A percentile compares a stretch with the other conserved stretches of the same genome.
Evolutionary conservation across 2,113 vertebrate genomes (phyloP).

Genomic region (Labeo catla): DNA sequence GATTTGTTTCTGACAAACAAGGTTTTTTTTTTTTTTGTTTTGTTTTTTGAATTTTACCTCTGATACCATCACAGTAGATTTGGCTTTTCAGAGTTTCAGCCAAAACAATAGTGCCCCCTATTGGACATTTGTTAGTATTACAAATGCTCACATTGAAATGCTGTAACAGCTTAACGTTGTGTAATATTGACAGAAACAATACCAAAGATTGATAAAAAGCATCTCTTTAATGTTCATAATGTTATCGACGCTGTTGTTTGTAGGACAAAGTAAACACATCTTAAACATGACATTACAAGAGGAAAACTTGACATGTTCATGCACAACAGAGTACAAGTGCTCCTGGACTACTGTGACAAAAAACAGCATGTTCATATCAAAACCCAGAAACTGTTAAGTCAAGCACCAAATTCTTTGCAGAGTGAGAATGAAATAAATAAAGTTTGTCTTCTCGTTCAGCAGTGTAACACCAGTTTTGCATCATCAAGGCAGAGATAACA

Average conservation of each 20-base stretch:
- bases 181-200: background rate
- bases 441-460: background rate
- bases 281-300: constrained; percentile 51
- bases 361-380: background rate
- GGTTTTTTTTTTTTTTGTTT: too few species aligned
- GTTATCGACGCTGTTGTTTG: constrained; percentile 23
- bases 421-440: background rate
- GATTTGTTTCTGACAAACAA: background rate
- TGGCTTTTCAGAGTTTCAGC: background rate
- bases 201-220: background rate
- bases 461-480: background rate
- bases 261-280: constrained; percentile 47
- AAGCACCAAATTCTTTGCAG: background rate
- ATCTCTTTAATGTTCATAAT: background rate
- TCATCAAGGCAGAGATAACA: background rate
- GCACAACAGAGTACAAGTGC: constrained; percentile 42
- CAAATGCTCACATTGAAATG: background rate
- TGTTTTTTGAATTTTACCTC: background rate
- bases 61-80: background rate
- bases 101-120: background rate
- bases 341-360: constrained; percentile 32
- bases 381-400: background rate
- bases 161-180: background rate
- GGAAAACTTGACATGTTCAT: constrained; percentile 44
- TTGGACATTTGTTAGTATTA: background rate